Base-by-base conservation (phyloP, 2,797 vertebrate species). In the Simalia tracyae region DNA sequence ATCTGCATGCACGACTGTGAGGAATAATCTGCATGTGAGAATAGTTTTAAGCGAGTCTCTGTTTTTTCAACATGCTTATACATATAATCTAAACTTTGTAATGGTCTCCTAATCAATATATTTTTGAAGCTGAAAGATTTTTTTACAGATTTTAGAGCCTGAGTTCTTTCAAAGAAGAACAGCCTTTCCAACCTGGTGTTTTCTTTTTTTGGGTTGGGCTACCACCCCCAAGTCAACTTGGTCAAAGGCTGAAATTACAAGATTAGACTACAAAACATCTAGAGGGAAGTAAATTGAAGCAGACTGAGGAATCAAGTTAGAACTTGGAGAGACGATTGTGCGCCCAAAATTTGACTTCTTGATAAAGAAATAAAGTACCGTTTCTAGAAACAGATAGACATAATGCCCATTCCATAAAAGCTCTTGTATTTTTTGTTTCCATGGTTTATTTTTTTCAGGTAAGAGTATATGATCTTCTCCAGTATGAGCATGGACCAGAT, bases 401-500 rank as follows among this genome's bases (percentile, higher is more conserved):
- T 36, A 22, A 57, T 36, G 5, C 8, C 14, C 24, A 64, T 84
- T 87, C 10, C 63, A 31, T 63, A 46, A 50, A 66, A 91, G 46
- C 10, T n/a, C 5, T 5, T 93, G 61, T 72, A 8, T 12, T 28
- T 90, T 1, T 0, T 1, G 1, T 92, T 6, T 42, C 92, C 91
- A 54, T 60, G 0, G 31, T 76, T 66, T 84, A 4, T 91, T 91
- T 86, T 93, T 94, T 97, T 92, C 96, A 99, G 99, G 99, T 99
- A 89, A 98, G 96, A 97, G 97, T 99, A 90, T 99, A 99, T 89
- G 98, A 98, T 84, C 96, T 99, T 92, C 95, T 97, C 11, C 97
- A 98, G 96, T 97, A 97, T 0, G 98, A 99, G 66, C 99, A 99
- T 0, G 98, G 98, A 72, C 97, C 98, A 0, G 98, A 99, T 94